Evolutionary conservation across 2,888 invertebrate genomes (phyloP), one percentile per base, ranked within the genome.

Genomic region (Keiferia lycopersicella): DNA sequence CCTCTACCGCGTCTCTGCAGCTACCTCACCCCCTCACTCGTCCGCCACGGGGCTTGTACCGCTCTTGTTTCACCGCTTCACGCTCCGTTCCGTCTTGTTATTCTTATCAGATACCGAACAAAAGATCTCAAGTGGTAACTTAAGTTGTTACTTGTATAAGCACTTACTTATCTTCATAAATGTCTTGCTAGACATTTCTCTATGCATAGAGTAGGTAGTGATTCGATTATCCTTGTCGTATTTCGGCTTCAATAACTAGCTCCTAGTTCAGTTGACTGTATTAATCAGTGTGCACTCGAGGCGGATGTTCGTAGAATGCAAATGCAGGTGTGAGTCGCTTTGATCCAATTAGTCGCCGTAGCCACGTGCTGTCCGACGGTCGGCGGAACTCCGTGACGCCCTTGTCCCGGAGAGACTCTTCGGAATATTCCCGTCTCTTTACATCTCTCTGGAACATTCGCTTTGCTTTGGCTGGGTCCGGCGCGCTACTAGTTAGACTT

Each of bases 71-170:
- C 53, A 12, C 50, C 20, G 50, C 6, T 50, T 6, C 20, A 11
- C 12, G 51, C 22, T 53, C 22, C 18, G 41, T 22, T 26, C 22
- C 39, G 56, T 57, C 57, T 53, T 51, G 64, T 57, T 50, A 62
- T 63, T 66, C 50, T 61, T 62, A 61, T 63, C 64, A 34, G 34
- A 61, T 39, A 63, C 20, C 18, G 58, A 57, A 34, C 57, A n/a
- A 2, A 59, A 51, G 60, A 61, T 56, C 58, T 48, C 20, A 53
- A 22, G 51, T 58, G 34, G 61, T 59, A 57, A 60, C 57, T 48
- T 57, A 30, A 14, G 57, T 16, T 57, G 57, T 30, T 56, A 56
- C 56, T 26, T 48, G n/a, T n/a, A 16, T n/a, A 45, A 45, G 3
- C n/a, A 18, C n/a, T 1, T 45, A 18, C 18, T 10, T 50, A 50